Conservation (phyloP, 2,888 invertebrate genomes). For the Aleiodes testaceus region DNA sequence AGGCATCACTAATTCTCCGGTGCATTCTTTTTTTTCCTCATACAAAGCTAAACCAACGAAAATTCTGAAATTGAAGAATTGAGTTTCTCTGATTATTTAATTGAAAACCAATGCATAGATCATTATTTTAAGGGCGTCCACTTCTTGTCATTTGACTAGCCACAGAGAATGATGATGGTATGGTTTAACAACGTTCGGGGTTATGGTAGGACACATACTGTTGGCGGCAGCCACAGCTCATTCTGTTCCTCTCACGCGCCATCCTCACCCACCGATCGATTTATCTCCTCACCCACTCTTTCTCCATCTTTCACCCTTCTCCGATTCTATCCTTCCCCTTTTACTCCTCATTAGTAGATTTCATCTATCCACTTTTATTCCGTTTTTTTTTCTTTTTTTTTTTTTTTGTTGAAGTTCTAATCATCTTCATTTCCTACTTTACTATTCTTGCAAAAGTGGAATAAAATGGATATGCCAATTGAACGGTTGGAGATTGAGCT, state of each 20-base stretch:
- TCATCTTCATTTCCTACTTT: constrained; percentile 22
- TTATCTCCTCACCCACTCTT: constrained; percentile 54
- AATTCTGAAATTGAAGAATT: too few relatives aligned
- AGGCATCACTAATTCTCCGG: too few relatives aligned
- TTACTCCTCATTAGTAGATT: constrained; percentile 29
- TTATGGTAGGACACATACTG: constrained; percentile 65
- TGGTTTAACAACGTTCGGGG: constrained; percentile 51
- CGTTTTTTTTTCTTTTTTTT: constrained; percentile 39
- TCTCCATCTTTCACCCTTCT: constrained; percentile 45
- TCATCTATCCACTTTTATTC: too few relatives aligned
- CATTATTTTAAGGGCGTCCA: constrained; percentile 15
- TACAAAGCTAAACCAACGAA: too few relatives aligned
- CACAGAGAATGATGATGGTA: constrained; percentile 34
- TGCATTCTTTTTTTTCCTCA: too few relatives aligned
- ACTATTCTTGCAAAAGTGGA: constrained; percentile 2
- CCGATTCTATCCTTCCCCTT: constrained; percentile 47
- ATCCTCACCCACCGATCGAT: constrained; percentile 55
- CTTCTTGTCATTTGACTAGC: constrained; percentile 47
- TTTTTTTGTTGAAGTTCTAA: constrained; percentile 31
- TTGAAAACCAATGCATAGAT: background rate
- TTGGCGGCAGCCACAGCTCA: constrained; percentile 53
- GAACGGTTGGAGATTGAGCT: too few relatives aligned
- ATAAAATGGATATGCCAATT: too few relatives aligned
- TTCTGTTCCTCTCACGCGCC: background rate
- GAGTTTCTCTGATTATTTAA: too few relatives aligned